Percentiles rank a stretch among this genome's conserved stretches.
These are phyloP conservation scores for Fabriciana adippe DNA, from an alignment of 2,888 invertebrate species.

Conservation along the genomic window DNA sequence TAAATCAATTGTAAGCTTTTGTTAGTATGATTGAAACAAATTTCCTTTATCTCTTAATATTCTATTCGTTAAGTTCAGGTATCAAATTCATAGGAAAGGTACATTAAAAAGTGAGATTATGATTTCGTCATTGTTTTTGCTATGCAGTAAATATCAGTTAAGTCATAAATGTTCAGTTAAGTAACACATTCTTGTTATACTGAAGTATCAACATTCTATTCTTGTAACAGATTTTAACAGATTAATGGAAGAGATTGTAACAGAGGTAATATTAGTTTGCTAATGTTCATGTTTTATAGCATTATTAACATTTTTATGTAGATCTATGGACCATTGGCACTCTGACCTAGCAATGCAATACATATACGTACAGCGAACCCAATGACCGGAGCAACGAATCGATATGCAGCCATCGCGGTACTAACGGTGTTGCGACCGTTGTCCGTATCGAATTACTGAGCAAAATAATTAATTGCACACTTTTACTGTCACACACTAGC, in stretches of 20 bases:
- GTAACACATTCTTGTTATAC: slow-evolving; percentile 8
- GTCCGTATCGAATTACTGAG: slow-evolving; percentile 41
- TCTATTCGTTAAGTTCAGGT: not conserved
- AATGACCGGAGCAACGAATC: slow-evolving; percentile 40
- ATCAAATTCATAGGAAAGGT: slow-evolving; percentile 15
- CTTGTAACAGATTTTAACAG: too few species aligned
- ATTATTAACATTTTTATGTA: not conserved
- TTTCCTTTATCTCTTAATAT: not conserved
- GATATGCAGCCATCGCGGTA: slow-evolving; percentile 42
- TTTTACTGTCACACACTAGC: slow-evolving; percentile 28
- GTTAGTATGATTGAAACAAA: not conserved
- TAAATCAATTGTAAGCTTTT: not conserved
- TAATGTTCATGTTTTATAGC: not conserved
- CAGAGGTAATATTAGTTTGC: too few species aligned
- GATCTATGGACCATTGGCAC: not conserved
- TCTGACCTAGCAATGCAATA: slow-evolving; percentile 30
- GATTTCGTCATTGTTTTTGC: slow-evolving; percentile 18
- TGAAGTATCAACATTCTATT: not conserved
- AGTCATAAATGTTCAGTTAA: slow-evolving; percentile 6
- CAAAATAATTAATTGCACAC: slow-evolving; percentile 37
- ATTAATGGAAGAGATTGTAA: too few species aligned
- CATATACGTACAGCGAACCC: slow-evolving; percentile 35
- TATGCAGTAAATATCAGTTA: slow-evolving; percentile 18
- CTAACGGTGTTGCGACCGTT: slow-evolving; percentile 45
- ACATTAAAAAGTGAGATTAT: slow-evolving; percentile 7